Percentiles rank a stretch among this genome's conserved stretches.
Conservation (phyloP, 2,797 vertebrate genomes). For the Pantherophis vulpinus region DNA sequence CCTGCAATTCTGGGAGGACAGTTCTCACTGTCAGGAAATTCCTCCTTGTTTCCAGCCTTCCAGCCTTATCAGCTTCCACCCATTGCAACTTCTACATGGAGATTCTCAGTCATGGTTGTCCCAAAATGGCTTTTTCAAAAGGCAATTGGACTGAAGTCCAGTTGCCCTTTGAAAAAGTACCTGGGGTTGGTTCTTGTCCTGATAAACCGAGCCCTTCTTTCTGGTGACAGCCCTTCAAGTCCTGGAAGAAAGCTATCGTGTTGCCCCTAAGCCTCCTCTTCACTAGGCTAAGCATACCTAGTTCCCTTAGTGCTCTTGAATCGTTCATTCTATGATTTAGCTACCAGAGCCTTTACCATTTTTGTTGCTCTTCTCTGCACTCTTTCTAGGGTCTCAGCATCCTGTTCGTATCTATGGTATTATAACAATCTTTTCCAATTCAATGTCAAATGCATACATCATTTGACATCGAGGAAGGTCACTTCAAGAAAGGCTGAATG, state of each 20-base stretch:
- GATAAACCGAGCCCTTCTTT: not conserved
- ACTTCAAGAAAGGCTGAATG: constrained; percentile 2
- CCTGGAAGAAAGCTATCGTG: too few relatives aligned
- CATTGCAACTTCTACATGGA: not conserved
- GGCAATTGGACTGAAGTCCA: not conserved
- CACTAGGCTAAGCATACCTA: too few relatives aligned
- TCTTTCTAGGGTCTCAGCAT: not conserved
- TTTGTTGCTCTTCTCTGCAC: too few relatives aligned
- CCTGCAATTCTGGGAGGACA: not conserved
- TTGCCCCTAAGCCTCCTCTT: too few relatives aligned
- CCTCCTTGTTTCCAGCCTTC: not conserved
- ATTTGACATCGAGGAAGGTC: not conserved
- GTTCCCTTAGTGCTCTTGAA: too few relatives aligned
- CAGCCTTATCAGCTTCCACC: not conserved
- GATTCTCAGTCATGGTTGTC: not conserved
- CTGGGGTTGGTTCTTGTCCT: not conserved
- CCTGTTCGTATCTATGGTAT: not conserved
- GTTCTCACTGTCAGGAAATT: not conserved
- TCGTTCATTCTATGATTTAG: too few relatives aligned
- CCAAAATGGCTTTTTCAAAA: not conserved
- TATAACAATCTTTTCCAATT: not conserved
- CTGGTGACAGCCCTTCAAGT: too few relatives aligned
- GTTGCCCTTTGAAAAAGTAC: not conserved
- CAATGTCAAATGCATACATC: not conserved
- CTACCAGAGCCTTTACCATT: too few relatives aligned